Percentiles rank a stretch among this genome's conserved stretches.
These are phyloP conservation scores for Dysdera silvatica DNA, from an alignment of 1,140 invertebrate genomes.

Conservation along the genomic window DNA sequence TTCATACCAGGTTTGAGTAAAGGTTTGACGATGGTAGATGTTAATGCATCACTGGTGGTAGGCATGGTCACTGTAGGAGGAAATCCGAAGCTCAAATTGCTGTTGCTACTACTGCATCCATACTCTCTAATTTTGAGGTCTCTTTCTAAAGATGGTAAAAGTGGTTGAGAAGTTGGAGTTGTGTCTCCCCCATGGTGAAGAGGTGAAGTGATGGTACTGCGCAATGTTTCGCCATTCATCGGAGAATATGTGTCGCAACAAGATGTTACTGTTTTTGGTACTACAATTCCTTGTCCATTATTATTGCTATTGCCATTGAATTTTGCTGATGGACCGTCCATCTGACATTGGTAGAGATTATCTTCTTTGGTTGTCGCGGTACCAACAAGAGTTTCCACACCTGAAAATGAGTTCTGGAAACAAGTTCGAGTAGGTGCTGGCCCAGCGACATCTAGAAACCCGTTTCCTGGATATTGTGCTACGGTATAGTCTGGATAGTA, in stretches of 20 bases:
- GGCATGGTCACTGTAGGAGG: neutral
- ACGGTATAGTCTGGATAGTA: slow-evolving; percentile 58
- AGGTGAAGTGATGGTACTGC: too few species aligned
- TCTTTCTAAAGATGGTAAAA: too few species aligned
- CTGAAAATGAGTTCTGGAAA: slow-evolving; percentile 24
- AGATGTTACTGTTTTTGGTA: neutral
- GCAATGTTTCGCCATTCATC: too few species aligned
- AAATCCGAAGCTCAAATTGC: slow-evolving; percentile 9
- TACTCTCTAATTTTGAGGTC: too few species aligned
- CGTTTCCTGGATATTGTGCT: slow-evolving; percentile 57
- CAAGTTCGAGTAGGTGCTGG: slow-evolving; percentile 18
- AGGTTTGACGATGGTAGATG: slow-evolving; percentile 7
- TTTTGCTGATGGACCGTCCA: slow-evolving; percentile 39
- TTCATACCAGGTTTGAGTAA: neutral
- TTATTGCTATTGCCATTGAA: too few species aligned
- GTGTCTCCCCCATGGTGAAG: too few species aligned
- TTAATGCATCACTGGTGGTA: slow-evolving; percentile 10
- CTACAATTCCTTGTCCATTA: too few species aligned
- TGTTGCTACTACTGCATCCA: too few species aligned
- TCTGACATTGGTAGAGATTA: slow-evolving; percentile 56
- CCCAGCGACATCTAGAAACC: slow-evolving; percentile 59
- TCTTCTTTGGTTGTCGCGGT: slow-evolving; percentile 44
- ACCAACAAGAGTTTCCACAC: too few species aligned
- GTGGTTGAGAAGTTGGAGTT: too few species aligned
- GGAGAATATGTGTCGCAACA: slow-evolving; percentile 17